Base-by-base conservation (phyloP, 2,113 vertebrate species). In the Ochotona princeps region DNA sequence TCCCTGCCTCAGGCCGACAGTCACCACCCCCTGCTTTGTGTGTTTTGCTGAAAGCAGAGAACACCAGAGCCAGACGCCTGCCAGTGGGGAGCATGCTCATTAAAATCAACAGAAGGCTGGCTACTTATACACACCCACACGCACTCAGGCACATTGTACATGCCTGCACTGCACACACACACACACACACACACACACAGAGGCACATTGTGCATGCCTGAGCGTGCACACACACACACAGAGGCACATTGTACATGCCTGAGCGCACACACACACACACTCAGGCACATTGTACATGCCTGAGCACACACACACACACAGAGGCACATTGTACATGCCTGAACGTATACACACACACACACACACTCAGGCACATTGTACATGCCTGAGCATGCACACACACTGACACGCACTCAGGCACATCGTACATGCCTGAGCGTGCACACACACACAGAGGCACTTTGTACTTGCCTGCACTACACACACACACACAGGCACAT, bases 1-100 rank as follows among this genome's bases (percentile, higher is more conserved):
- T 1, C 8, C 15, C 7, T 1, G 6, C 6, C 0, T 54, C 8
- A 0, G 1, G 30, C 4, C 8, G 66, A 17, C 35, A 23, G 21
- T 23, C 75, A 32, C 47, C 14, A 44, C 6, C 7, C 17, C 23
- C 32, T 63, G 2, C 15, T 23, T 23, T 12, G 7, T 17, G 3
- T 30, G 25, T 35, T 14, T 60, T 74, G 47, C 23, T 87, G 60
- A 83, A 79, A 32, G 4, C 13, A 44, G 49, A 23, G n/a, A 57
- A 32, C 26, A 21, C 30, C 65, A 67, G 1, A 69, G 80, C 0
- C 1, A 80, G 51, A 61, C 47, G 14, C 20, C 61, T 89, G 65
- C 78, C 14, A 38, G 10, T 7, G 14, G 23, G 25, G 15, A 72
- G 26, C 35, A 5, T 3, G 5, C 32, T 73, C 28, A 79, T 28